These are phyloP conservation scores for Lagothrix lagotricha DNA, from an alignment of 2,797 vertebrate species.

Conservation along the genomic window DNA sequence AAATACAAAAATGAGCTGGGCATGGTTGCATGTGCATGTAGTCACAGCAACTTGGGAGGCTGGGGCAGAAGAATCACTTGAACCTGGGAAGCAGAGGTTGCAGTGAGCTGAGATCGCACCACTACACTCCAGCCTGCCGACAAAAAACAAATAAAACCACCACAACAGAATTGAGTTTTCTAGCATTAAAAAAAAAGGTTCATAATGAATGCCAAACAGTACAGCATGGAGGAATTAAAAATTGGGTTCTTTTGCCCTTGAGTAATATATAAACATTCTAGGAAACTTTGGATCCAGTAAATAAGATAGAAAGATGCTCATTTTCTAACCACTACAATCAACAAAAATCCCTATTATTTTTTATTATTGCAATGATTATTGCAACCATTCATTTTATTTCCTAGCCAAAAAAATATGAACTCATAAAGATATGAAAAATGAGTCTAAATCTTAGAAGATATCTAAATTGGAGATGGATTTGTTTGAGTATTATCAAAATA, in stretches of 20 bases:
- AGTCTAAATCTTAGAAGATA: not conserved
- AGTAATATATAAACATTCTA: not conserved
- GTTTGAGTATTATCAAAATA: not conserved
- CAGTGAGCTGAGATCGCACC: no score
- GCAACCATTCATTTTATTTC: not conserved
- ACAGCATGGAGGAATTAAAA: not conserved
- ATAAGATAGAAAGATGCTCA: not conserved
- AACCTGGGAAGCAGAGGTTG: no score
- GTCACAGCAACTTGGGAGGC: no score
- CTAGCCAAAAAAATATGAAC: not conserved
- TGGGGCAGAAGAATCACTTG: no score
- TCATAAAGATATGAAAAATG: not conserved
- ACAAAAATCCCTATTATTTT: no score
- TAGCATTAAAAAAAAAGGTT: not conserved
- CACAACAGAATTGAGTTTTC: not conserved
- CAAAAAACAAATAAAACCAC: no score
- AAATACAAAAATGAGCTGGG: no score
- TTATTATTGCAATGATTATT: not conserved
- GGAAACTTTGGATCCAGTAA: not conserved
- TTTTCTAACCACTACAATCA: not conserved
- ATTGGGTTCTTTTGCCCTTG: not conserved
- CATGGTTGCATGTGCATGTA: no score
- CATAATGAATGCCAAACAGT: not conserved
- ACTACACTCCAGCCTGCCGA: no score
- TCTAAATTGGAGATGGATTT: not conserved